Conservation (phyloP, 2,888 invertebrate genomes). For the Cephus pygmeus region DNA sequence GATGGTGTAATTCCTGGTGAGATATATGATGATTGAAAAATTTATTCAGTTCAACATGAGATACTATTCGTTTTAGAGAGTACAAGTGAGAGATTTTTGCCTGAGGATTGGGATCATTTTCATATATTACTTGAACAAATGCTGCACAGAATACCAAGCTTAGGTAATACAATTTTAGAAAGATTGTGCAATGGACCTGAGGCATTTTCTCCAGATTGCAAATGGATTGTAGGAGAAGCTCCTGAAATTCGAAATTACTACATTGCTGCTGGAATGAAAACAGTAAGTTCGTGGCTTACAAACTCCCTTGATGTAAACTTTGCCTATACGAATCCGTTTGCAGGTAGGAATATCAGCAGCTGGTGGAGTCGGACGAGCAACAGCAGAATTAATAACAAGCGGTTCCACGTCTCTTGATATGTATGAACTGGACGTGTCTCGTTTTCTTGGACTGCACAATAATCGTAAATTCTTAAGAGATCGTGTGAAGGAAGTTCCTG, state of each 20-base stretch:
- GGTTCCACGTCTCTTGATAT: conserved; percentile 85
- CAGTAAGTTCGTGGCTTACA: conserved; percentile 59
- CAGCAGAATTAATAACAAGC: conserved; percentile 87
- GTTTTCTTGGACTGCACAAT: conserved; percentile 93
- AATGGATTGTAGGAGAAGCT: conserved; percentile 94
- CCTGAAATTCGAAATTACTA: conserved; percentile 79
- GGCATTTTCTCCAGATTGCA: conserved; percentile 96
- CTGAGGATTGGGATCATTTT: conserved; percentile 98
- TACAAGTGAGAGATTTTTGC: conserved; percentile 75
- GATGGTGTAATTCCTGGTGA: conserved; percentile 75
- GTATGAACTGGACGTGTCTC: conserved; percentile 88
- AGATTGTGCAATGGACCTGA: conserved; percentile 90
- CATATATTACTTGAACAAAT: conserved; percentile 88
- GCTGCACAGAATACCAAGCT: conserved; percentile 82
- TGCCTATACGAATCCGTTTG: neutral
- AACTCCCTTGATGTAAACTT: neutral
- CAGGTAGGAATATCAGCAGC: conserved; percentile 91
- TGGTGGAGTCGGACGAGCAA: conserved; percentile 92
- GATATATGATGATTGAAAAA: conserved; percentile 18
- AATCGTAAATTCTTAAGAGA: conserved; percentile 93
- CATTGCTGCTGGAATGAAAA: conserved; percentile 96
- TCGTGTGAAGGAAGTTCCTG: conserved; percentile 91
- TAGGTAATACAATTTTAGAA: conserved; percentile 81
- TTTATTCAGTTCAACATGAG: conserved; percentile 9
- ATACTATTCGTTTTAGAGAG: conserved; percentile 65